phyloP scores from a whole-genome alignment of 1,140 invertebrate genomes.

The Drosophila melanogaster region DNA sequence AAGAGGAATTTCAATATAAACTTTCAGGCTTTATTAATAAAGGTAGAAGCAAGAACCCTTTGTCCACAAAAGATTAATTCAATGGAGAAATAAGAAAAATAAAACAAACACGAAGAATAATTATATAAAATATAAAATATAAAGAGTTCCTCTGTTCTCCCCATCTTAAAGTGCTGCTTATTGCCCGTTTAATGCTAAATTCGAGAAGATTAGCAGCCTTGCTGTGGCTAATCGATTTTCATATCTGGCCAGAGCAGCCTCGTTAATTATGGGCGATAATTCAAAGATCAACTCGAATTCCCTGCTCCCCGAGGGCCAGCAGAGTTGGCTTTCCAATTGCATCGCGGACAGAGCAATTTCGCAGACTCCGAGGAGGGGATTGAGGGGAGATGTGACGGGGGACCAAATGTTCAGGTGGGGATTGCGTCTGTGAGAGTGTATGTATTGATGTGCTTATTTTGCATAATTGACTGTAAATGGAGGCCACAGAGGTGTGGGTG shows the following conservation, averaged over 20 bases:
- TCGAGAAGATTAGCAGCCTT: background rate
- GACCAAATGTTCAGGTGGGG: constrained; percentile 9
- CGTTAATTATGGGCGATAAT: constrained; percentile 64
- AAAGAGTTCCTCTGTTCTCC: too few relatives aligned
- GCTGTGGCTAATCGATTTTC: constrained; percentile 27
- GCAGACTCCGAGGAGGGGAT: constrained; percentile 11
- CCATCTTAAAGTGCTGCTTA: background rate
- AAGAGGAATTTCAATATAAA: background rate
- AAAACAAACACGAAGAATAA: too few relatives aligned
- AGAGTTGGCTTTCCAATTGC: constrained; percentile 48
- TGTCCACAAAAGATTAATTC: too few relatives aligned
- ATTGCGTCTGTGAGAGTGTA: constrained; percentile 16
- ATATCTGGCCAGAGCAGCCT: constrained; percentile 19
- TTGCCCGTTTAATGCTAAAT: background rate
- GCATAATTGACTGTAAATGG: constrained; percentile 75
- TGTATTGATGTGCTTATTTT: constrained; percentile 68
- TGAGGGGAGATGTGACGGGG: background rate
- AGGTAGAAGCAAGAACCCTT: too few relatives aligned
- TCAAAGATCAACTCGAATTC: constrained; percentile 34
- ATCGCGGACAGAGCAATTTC: constrained; percentile 61
- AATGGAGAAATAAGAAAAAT: too few relatives aligned
- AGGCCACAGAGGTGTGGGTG: constrained; percentile 16
- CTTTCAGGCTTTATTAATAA: background rate
- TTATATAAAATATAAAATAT: too few relatives aligned
- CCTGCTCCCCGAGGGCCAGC: constrained; percentile 8